Evolutionary conservation across 2,888 invertebrate genomes (phyloP).

Genomic region (Cephalotes varians): DNA sequence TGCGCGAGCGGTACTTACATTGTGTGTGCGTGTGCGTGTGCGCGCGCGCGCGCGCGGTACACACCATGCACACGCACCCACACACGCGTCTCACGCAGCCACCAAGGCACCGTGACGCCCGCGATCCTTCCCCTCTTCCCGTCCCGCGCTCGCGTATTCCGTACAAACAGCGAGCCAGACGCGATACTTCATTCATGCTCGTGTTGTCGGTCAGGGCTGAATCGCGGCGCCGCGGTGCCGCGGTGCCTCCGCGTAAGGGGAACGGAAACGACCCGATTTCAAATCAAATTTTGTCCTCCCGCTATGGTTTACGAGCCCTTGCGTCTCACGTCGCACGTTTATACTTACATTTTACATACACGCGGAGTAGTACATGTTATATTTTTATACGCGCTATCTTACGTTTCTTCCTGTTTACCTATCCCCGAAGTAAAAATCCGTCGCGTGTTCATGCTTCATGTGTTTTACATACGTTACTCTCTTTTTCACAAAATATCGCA

Average conservation of each 20-base stretch:
- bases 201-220: constrained; percentile 82
- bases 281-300: neutral
- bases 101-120: constrained; percentile 72
- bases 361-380: too few species aligned
- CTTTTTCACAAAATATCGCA: neutral
- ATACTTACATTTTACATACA: neutral
- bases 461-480: neutral
- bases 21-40: constrained; percentile 22
- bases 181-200: constrained; percentile 85
- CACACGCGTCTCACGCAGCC: constrained; percentile 59
- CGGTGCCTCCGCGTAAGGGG: neutral
- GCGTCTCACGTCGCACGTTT: neutral
- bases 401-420: neutral
- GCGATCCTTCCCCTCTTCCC: constrained; percentile 47
- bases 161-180: constrained; percentile 78
- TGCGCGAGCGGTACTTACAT: constrained; percentile 55
- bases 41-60: neutral
- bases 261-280: neutral
- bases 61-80: neutral
- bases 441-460: neutral
- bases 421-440: neutral
- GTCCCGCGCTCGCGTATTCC: constrained; percentile 56
- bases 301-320: neutral
- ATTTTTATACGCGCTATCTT: neutral
- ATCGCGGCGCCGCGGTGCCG: constrained; percentile 63